Evolutionary conservation across 2,113 vertebrate species (phyloP).

Genomic region (Callospermophilus lateralis): DNA sequence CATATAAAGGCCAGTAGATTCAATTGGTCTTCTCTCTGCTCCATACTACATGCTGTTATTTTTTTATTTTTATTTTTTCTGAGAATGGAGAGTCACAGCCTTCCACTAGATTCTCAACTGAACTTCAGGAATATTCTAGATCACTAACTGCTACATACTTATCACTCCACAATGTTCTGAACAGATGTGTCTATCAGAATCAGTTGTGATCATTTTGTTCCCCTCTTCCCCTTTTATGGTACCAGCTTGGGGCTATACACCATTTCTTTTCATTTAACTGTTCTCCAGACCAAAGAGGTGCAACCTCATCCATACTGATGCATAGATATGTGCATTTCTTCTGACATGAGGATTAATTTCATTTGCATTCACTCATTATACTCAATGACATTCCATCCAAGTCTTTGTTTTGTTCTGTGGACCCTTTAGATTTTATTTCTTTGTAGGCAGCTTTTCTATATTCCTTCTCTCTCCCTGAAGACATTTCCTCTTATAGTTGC

Average conservation of each 20-base stretch:
- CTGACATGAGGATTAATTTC: neutral
- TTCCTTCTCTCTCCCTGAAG: neutral
- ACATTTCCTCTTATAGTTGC: too few species aligned
- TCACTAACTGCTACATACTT: neutral
- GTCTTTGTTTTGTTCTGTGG: neutral
- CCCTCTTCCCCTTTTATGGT: neutral
- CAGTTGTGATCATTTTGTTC: neutral
- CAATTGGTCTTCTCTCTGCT: neutral
- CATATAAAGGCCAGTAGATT: fast-evolving
- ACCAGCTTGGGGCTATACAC: neutral
- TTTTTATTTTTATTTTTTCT: neutral
- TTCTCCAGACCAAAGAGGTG: neutral
- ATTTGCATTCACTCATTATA: neutral
- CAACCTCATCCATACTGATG: too few species aligned
- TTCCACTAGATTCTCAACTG: neutral
- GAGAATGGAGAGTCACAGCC: fast-evolving
- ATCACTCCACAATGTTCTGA: neutral
- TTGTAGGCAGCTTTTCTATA: neutral
- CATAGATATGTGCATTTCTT: neutral
- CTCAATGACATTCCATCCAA: neutral
- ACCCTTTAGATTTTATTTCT: neutral
- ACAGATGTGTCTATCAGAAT: neutral
- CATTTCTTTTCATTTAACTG: neutral
- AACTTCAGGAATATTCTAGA: neutral
- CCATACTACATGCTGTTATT: neutral